Base-by-base conservation (phyloP, 2,797 vertebrate species). In the Anniella stebbinsi region DNA sequence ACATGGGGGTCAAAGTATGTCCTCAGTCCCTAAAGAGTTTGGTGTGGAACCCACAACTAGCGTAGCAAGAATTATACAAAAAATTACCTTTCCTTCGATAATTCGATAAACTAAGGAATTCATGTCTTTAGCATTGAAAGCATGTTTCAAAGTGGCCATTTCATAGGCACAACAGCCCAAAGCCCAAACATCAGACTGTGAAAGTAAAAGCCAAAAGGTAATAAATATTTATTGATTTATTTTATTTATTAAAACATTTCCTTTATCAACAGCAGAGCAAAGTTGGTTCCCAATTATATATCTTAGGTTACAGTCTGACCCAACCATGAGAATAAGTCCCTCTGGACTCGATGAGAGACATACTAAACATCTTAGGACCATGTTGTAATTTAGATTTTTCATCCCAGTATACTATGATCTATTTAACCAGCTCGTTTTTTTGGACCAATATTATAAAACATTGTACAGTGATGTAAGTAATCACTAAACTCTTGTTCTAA, bases 41-140 rank as follows among this genome's bases (percentile, higher is more conserved):
- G 30, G 33, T 48, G 54, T 28, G 1, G 1, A 23, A 1, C n/a
- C 13, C 41, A 67, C 15, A 36, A 36, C 48, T 84, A 51, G 51
- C 57, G 18, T 36, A 91, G 5, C 76, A 89, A 89, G 86, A 92
- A 18, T 86, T 92, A 54, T 48, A 75, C n/a, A 83, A 70, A n/a
- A 70, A 90, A 92, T 96, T 97, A 99, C 99, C 98, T 99, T 99
- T 96, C 99, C 99, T 97, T 99, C 98, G 86, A 99, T 98, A 89
- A 99, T 99, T 88, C 98, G 98, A 94, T 99, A 99, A 85, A 98
- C 99, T 94, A 99, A 97, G 72, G 99, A 99, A 96, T 99, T 99
- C 99, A 99, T 99, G 96, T 99, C 99, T 95, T 98, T 99, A 84
- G 98, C 99, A 87, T 99, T 99, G 95, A 99, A 99, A 87, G 99